Percentiles rank a stretch among this genome's conserved stretches.
Conservation (phyloP, 2,113 vertebrate genomes). For the Corydoras maculifer region DNA sequence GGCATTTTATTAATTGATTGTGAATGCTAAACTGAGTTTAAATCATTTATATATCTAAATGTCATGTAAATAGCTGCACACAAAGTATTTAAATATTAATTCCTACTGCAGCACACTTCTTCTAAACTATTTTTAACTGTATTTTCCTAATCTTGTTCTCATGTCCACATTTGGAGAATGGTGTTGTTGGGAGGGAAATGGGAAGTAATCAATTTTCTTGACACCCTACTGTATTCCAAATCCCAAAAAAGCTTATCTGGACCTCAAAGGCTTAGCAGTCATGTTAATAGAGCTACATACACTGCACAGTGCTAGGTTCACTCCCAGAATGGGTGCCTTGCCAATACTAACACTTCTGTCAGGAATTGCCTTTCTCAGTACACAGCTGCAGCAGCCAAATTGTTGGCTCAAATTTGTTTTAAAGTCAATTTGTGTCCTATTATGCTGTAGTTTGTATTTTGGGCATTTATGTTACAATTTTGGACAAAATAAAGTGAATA, state of each 20-base stretch:
- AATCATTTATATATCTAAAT: too few relatives aligned
- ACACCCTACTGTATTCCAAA: neutral
- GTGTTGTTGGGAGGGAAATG: neutral
- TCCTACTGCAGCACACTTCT: neutral
- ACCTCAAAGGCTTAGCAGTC: conserved; percentile 9
- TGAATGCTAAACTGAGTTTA: too few relatives aligned
- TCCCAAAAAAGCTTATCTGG: conserved; percentile 9
- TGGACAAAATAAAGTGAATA: too few relatives aligned
- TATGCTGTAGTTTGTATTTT: too few relatives aligned
- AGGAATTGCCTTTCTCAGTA: neutral
- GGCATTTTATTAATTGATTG: too few relatives aligned
- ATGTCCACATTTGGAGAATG: neutral
- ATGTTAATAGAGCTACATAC: conserved; percentile 2
- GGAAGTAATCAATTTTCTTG: conserved; percentile 3
- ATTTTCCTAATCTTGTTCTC: conserved; percentile 2
- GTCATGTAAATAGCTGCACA: too few relatives aligned
- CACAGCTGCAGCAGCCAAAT: neutral
- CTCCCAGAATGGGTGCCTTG: too few relatives aligned
- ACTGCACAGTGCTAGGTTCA: neutral
- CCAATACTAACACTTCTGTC: neutral
- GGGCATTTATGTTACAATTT: too few relatives aligned
- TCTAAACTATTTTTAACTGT: conserved; percentile 2
- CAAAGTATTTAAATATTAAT: too few relatives aligned
- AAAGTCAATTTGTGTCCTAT: too few relatives aligned
- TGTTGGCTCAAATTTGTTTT: too few relatives aligned